These are phyloP conservation scores for Pardalotus punctatus DNA, from an alignment of 2,113 vertebrate genomes.

Conservation along the genomic window DNA sequence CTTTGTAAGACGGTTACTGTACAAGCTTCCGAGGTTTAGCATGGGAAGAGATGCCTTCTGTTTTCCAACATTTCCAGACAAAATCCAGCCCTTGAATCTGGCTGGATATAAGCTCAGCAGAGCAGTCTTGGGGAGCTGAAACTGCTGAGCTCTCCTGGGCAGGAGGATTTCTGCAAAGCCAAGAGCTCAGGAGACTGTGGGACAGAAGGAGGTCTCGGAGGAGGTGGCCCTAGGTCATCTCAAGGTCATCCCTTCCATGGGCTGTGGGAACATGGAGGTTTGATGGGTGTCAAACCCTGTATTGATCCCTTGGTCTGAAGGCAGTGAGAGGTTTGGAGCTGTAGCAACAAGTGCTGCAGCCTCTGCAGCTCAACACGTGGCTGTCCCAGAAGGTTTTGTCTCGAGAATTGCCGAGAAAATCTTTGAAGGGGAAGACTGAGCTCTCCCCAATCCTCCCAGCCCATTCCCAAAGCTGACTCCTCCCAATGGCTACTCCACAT, in stretches of 20 bases:
- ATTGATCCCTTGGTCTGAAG: background rate
- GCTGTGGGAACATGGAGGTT: background rate
- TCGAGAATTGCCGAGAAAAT: background rate
- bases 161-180: background rate
- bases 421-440: background rate
- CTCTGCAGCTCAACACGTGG: background rate
- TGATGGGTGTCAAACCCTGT: background rate
- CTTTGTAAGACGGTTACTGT: accelerated
- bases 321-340: background rate
- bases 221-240: background rate
- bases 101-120: background rate
- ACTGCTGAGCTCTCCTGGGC: background rate
- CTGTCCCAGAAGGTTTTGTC: background rate
- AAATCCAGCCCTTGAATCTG: background rate
- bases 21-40: background rate
- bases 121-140: background rate
- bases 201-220: accelerated
- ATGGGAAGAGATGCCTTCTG: background rate
- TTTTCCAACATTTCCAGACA: background rate
- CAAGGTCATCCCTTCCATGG: background rate
- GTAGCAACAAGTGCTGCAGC: background rate
- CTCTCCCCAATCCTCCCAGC: background rate
- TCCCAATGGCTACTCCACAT: background rate
- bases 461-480: background rate
- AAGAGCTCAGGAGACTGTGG: background rate